These are phyloP conservation scores for Eucidaris tribuloides DNA, from an alignment of 35 echinoderm and acorn worm genomes.

Conservation along the genomic window DNA sequence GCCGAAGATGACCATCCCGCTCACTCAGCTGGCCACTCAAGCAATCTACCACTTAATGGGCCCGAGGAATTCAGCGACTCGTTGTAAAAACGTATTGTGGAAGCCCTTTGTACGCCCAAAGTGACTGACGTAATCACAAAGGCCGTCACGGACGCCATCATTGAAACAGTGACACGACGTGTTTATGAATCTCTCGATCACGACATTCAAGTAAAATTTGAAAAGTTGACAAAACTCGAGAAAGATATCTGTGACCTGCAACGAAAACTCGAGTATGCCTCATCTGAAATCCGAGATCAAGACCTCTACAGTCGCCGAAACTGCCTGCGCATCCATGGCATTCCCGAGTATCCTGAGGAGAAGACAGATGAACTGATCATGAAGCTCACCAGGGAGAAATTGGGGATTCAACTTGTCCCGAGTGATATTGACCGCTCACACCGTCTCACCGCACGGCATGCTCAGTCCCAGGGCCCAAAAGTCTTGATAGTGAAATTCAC, in stretches of 20 bases:
- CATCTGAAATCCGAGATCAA: not conserved
- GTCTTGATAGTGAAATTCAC: not conserved
- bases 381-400: slow-evolving; percentile 11
- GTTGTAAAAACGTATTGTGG: no score
- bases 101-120: no score
- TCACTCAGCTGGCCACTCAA: not conserved
- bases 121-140: not conserved
- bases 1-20: not conserved
- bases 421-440: slow-evolving; percentile 33
- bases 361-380: slow-evolving; percentile 14
- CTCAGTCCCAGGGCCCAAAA: not conserved
- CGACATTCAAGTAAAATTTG: not conserved
- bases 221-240: not conserved
- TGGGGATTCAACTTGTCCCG: not conserved
- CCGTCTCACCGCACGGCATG: not conserved
- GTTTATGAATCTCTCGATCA: not conserved
- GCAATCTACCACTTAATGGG: not conserved
- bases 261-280: not conserved
- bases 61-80: no score
- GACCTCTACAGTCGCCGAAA: not conserved
- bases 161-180: not conserved
- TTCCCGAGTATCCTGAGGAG: not conserved
- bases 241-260: not conserved
- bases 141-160: not conserved
- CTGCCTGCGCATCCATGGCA: not conserved